phyloP scores from a whole-genome alignment of 2,113 vertebrate genomes.

The Aldabrachelys gigantea region DNA sequence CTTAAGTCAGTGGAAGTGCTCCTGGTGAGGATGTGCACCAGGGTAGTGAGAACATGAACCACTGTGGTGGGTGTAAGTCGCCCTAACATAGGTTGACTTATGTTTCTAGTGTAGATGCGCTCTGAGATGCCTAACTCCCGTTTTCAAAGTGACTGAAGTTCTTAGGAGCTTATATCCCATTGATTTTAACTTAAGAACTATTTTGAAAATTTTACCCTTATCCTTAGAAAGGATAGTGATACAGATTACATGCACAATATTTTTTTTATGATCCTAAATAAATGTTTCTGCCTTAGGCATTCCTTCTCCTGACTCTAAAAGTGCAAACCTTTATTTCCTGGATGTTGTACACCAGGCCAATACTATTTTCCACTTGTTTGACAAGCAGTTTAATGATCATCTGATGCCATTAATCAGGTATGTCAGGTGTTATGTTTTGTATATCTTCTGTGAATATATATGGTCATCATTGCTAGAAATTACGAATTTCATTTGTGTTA shows the following conservation, averaged over 20 bases:
- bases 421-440: slow-evolving; percentile 48
- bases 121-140: neutral
- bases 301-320: slow-evolving; percentile 95
- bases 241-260: neutral
- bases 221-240: neutral
- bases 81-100: no score
- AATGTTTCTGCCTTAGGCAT: slow-evolving; percentile 85
- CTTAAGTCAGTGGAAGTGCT: no score
- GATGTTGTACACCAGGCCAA: slow-evolving; percentile 99
- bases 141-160: neutral
- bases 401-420: slow-evolving; percentile 99
- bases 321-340: slow-evolving; percentile 97
- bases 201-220: neutral
- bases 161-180: no score
- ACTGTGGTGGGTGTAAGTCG: no score
- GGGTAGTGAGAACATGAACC: no score
- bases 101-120: neutral
- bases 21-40: no score
- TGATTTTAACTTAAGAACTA: neutral
- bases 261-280: slow-evolving; percentile 6
- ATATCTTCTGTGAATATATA: neutral
- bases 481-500: neutral
- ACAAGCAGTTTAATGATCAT: slow-evolving; percentile 99
- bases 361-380: slow-evolving; percentile 99
- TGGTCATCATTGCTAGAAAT: neutral